Base-by-base conservation (phyloP, 2,797 vertebrate species). In the Pempheris klunzingeri region DNA sequence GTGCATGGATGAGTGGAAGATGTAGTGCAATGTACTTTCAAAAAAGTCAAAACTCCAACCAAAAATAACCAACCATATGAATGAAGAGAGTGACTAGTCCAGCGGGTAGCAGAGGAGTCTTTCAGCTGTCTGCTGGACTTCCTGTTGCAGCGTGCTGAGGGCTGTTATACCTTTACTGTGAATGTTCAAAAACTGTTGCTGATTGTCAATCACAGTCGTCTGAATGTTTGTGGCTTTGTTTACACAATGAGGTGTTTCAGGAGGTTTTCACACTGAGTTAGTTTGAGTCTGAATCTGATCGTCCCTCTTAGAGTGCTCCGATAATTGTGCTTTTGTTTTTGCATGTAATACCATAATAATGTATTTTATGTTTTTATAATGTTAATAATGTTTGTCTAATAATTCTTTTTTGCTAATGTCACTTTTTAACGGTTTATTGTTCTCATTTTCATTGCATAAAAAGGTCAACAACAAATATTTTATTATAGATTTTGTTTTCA, bases 1-100 rank as follows among this genome's bases (percentile, higher is more conserved):
- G 28, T 36, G 64, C 24, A 62, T 32, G 32, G 30, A 69, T 46
- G 24, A 77, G 43, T 43, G 24, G 46, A 65, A 46, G 55, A 44
- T 53, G 62, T 30, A 70, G 71, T 66, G 68, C 67, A 84, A 74
- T 77, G 65, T 58, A 46, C 60, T 63, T 43, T 28, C 1, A 36
- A 47, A n/a, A 32, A 52, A 54, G 32, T 22, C 26, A 17, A 2
- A 46, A 59, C 47, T 71, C 59, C 59, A 71, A 84, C 83, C 80
- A 88, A 87, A 88, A 81, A 52, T 26, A 55, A 77, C 22, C 80
- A 73, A 60, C 43, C 74, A 64, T 3, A 36, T 34, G 17, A 66
- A 47, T 65, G 69, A 59, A 55, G 44, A 78, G 34, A 39, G 44
- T 20, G 69, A 63, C 11, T 10, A 26, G 67, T 65, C 61, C 38